phyloP scores from a whole-genome alignment of 2,797 vertebrate genomes.

The Cottoperca gobio region DNA sequence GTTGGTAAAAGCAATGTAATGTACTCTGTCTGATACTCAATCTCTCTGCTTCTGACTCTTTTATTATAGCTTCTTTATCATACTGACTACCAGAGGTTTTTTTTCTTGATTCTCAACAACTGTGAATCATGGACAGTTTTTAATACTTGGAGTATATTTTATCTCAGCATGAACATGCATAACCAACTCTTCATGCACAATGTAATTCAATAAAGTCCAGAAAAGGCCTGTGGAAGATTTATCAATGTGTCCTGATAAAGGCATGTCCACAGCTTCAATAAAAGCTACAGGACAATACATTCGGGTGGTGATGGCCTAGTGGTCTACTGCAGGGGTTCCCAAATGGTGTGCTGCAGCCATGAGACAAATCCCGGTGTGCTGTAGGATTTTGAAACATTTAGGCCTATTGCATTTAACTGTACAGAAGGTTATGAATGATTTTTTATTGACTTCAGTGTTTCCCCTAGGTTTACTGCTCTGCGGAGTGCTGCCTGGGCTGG shows the following conservation, averaged over 20 bases:
- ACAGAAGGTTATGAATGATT: too few species aligned
- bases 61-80: slow-evolving; percentile 37
- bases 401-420: too few species aligned
- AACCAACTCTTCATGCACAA: slow-evolving; percentile 40
- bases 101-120: slow-evolving; percentile 30
- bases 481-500: too few species aligned
- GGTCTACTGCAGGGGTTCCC: too few species aligned
- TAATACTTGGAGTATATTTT: slow-evolving; percentile 34
- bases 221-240: slow-evolving; percentile 47
- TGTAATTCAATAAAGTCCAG: slow-evolving; percentile 58
- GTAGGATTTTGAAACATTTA: too few species aligned
- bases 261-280: slow-evolving; percentile 39
- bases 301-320: too few species aligned
- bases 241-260: slow-evolving; percentile 25
- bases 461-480: too few species aligned
- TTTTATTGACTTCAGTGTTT: too few species aligned
- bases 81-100: background rate
- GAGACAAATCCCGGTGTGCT: too few species aligned
- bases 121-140: slow-evolving; percentile 17
- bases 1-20: slow-evolving; percentile 15
- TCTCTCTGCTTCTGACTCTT: slow-evolving; percentile 1
- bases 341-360: too few species aligned
- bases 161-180: slow-evolving; percentile 29
- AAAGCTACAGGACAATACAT: too few species aligned
- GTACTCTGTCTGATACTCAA: background rate